Base-by-base conservation (phyloP, 2,888 invertebrate genomes). In the Epinotia demarniana region DNA sequence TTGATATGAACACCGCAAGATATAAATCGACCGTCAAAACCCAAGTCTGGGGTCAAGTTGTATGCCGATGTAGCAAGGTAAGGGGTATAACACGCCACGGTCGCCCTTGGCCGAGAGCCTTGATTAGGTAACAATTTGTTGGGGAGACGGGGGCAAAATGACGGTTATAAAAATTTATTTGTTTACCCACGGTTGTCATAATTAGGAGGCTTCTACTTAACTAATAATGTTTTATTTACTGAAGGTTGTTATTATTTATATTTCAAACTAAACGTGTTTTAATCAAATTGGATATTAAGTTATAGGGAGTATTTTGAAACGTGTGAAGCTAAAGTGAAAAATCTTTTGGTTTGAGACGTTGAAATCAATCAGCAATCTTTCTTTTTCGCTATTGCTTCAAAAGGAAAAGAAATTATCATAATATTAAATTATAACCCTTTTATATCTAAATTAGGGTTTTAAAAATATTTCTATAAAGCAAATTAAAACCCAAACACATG, bases 51-150 rank as follows among this genome's bases (percentile, higher is more conserved):
- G n/a, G 8, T 57, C 12, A 57, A 19, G 19, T 19, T 9, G 19
- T 57, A 8, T 57, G 19, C 19, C 19, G 19, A 57, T 19, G 23
- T 49, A 23, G 23, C 46, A 63, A 19, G 49, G 23, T 23, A 64
- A 46, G 62, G 43, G 19, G 8, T 27, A 3, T 27, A 27, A 33
- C 68, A 58, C 68, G 68, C 58, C 58, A 68, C 11, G 23, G 16
- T n/a, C n/a, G 58, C 58, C 68, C 57, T 58, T 68, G 68, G 68
- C 69, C 58, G 58, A 69, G 33, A 33, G 19, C 68, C 69, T 60
- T 46, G 69, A 60, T 69, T 58, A n/a, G 58, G 58, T 46, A 58
- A 23, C 60, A 58, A 69, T 69, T 69, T 69, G 69, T 57, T 43
- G 69, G 69, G 58, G 46, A 69, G 55, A n/a, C 46, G 23, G 23